phyloP scores from a whole-genome alignment of 1,140 invertebrate species.

The Thrips palmi region DNA sequence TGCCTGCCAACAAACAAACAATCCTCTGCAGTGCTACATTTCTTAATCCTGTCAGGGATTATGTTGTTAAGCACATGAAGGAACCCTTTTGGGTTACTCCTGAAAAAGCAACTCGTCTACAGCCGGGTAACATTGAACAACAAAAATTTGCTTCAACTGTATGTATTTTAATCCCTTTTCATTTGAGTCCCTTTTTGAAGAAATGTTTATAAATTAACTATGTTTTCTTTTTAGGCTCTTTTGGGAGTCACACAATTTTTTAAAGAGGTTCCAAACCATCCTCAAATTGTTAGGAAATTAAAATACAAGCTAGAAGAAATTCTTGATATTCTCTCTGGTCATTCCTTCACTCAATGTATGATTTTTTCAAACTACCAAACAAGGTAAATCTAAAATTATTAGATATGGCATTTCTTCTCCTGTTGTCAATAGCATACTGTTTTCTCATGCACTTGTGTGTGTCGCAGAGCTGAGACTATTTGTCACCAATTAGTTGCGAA shows the following conservation, averaged over 20 bases:
- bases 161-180: constrained; percentile 11
- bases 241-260: too few relatives aligned
- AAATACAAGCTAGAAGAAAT: constrained; percentile 9
- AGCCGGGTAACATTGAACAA: constrained; percentile 25
- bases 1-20: constrained; percentile 70
- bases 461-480: constrained; percentile 43
- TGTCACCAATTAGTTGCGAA: constrained; percentile 43
- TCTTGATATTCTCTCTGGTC: constrained; percentile 10
- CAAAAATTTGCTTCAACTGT: too few relatives aligned
- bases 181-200: constrained; percentile 8
- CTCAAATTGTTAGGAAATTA: too few relatives aligned
- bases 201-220: constrained; percentile 4
- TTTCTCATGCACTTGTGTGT: constrained; percentile 4
- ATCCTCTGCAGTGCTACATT: constrained; percentile 92
- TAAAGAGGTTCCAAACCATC: too few relatives aligned
- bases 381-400: too few relatives aligned
- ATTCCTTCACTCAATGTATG: constrained; percentile 10
- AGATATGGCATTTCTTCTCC: neutral
- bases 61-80: constrained; percentile 60
- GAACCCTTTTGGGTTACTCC: constrained; percentile 54
- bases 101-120: constrained; percentile 26
- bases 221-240: constrained; percentile 9
- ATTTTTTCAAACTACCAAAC: constrained; percentile 13
- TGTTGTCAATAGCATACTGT: too few relatives aligned
- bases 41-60: constrained; percentile 47